A percentile compares a stretch with the other conserved stretches of the same genome.
Conservation (phyloP, 2,888 invertebrate genomes). For the Nomada fucata region DNA sequence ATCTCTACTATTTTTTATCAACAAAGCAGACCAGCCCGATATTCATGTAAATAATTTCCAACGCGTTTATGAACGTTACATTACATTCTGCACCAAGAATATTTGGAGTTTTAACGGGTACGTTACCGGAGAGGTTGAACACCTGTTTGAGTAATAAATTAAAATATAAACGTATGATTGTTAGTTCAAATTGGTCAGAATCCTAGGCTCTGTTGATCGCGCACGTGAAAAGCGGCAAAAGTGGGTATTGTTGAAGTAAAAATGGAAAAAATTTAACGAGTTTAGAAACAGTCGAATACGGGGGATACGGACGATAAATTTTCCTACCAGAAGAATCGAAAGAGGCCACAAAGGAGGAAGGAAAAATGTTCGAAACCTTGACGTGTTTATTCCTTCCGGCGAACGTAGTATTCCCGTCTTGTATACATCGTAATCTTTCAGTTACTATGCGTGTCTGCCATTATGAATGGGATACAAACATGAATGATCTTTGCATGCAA, state of each 20-base stretch:
- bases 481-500: slow-evolving; percentile 44
- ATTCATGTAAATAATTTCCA: no score
- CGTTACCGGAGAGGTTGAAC: no score
- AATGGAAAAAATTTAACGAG: background rate
- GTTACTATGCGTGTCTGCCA: slow-evolving; percentile 46
- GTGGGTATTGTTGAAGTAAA: background rate
- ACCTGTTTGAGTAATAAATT: no score
- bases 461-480: slow-evolving; percentile 44
- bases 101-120: no score
- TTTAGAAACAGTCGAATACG: background rate
- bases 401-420: slow-evolving; percentile 52
- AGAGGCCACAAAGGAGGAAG: slow-evolving; percentile 10
- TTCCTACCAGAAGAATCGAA: background rate
- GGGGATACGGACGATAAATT: slow-evolving; percentile 5
- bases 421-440: slow-evolving; percentile 53
- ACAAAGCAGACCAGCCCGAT: no score
- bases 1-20: no score
- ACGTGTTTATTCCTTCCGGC: slow-evolving; percentile 58
- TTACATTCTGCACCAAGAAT: no score
- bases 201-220: no score
- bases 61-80: no score
- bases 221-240: background rate
- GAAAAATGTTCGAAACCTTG: slow-evolving; percentile 36
- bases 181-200: no score
- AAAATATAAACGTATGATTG: no score